phyloP scores from a whole-genome alignment of 2,113 vertebrate genomes.

The Sapayoa aenigma region DNA sequence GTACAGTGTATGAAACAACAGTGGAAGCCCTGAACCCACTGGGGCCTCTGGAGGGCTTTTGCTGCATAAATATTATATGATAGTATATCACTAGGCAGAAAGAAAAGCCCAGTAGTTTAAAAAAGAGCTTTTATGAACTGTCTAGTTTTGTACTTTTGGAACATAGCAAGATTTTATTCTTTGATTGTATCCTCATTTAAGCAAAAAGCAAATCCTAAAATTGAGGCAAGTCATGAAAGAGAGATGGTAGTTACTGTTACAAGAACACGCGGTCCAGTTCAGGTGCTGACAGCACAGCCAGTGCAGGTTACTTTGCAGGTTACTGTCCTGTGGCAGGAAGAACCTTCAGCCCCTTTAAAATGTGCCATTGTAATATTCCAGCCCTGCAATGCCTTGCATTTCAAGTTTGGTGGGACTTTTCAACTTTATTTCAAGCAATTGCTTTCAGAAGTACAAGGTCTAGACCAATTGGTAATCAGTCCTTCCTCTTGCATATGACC shows the following conservation, averaged over 20 bases:
- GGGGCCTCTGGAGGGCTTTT: not conserved
- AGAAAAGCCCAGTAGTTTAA: not conserved
- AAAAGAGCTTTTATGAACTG: not conserved
- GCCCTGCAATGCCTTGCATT: not conserved
- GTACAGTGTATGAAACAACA: not conserved
- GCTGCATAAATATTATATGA: slow-evolving; percentile 7
- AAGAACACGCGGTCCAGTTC: not conserved
- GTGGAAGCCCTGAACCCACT: not conserved
- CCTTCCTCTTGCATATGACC: not conserved
- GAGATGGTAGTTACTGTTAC: not conserved
- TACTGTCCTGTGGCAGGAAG: not conserved
- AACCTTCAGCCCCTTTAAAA: not conserved
- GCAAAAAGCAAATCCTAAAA: not conserved
- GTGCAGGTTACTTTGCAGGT: not conserved
- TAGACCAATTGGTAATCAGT: not conserved
- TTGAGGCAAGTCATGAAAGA: not conserved
- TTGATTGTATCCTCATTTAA: not conserved
- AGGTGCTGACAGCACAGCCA: not conserved
- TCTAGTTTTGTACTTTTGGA: not conserved
- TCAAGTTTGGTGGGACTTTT: not conserved
- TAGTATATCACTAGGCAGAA: not conserved
- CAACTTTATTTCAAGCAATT: not conserved
- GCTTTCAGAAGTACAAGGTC: not conserved
- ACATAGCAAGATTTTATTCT: not conserved
- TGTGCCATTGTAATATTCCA: not conserved